Evolutionary conservation across 2,113 vertebrate genomes (phyloP).

Genomic region (Chelonoidis abingdonii): DNA sequence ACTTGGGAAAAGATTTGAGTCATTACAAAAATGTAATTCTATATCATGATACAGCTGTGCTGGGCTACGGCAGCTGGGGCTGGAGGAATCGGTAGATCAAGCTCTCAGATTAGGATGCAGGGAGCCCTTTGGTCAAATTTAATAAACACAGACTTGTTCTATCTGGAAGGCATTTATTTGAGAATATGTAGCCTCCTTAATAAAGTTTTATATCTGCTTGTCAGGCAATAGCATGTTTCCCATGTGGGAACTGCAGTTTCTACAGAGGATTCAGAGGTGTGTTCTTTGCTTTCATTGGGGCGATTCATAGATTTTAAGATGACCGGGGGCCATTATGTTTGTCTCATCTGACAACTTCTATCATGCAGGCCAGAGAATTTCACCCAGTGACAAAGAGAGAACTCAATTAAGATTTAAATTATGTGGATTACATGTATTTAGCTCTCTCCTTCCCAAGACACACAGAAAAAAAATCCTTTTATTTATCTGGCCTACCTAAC

Average conservation of each 20-base stretch:
- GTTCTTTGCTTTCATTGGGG: neutral
- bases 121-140: constrained; percentile 56
- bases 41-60: constrained; percentile 57
- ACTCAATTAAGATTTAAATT: neutral
- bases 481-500: neutral
- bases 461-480: neutral
- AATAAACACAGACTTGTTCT: constrained; percentile 71
- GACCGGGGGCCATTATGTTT: neutral
- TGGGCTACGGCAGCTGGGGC: constrained; percentile 19
- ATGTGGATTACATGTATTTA: neutral
- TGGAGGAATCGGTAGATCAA: constrained; percentile 41
- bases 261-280: neutral
- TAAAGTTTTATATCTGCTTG: neutral
- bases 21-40: constrained; percentile 69
- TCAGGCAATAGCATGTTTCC: constrained; percentile 2
- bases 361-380: neutral
- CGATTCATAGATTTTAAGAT: neutral
- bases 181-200: constrained; percentile 25
- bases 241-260: neutral
- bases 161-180: constrained; percentile 57
- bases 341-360: neutral
- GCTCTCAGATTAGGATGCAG: constrained; percentile 60
- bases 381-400: neutral
- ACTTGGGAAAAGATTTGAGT: constrained; percentile 64
- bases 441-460: neutral